A percentile compares a stretch with the other conserved stretches of the same genome.
Conservation (phyloP, 2,888 invertebrate genomes). For the Alloscopus bannaensis region DNA sequence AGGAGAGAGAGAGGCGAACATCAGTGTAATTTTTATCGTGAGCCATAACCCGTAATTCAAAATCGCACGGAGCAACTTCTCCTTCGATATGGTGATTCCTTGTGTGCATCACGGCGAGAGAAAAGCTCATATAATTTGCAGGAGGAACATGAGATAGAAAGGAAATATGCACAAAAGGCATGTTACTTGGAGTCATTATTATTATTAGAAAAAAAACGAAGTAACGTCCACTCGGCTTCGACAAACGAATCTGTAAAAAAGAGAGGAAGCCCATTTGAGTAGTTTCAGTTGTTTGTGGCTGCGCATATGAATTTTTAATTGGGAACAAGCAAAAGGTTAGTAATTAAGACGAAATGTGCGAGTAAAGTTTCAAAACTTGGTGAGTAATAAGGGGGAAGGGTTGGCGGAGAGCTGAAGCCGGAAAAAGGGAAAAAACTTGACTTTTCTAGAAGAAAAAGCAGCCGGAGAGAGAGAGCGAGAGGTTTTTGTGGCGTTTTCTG, state of each 20-base stretch:
- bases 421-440: neutral
- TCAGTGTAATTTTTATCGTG: too few relatives aligned
- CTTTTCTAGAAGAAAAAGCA: too few relatives aligned
- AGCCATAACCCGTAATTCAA: too few relatives aligned
- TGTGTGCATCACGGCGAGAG: too few relatives aligned
- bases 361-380: neutral
- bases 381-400: neutral
- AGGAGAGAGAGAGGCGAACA: too few relatives aligned
- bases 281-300: neutral
- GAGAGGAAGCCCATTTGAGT: neutral
- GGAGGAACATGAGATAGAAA: neutral
- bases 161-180: neutral
- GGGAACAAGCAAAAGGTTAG: conserved; percentile 60
- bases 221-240: neutral
- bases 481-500: conserved; percentile 26
- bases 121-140: too few relatives aligned
- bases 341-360: conserved; percentile 50
- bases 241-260: neutral
- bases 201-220: too few relatives aligned
- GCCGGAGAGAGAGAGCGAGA: neutral
- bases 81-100: too few relatives aligned
- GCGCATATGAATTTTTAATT: conserved; percentile 57
- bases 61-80: too few relatives aligned
- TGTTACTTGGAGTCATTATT: too few relatives aligned
- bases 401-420: neutral